Percentiles rank a stretch among this genome's conserved stretches.
Conservation (phyloP, 1,140 invertebrate species). For the Bombyx mandarina region DNA sequence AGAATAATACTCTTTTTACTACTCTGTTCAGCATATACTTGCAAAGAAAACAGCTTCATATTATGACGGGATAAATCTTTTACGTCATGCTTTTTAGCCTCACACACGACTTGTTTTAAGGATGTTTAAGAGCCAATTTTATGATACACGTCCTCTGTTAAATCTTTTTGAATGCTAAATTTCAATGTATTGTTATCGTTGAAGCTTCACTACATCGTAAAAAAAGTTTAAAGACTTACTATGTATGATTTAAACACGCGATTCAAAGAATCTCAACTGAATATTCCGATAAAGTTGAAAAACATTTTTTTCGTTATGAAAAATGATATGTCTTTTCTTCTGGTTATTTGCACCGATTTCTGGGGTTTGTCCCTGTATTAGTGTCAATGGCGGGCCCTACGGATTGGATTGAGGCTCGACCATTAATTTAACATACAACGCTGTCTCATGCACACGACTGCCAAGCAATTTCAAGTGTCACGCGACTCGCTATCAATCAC, state of each 20-base stretch:
- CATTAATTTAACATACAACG: conserved; percentile 13
- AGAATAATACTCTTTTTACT: not conserved
- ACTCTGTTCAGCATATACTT: not conserved
- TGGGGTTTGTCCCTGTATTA: too few species aligned
- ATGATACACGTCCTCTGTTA: too few species aligned
- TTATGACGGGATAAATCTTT: not conserved
- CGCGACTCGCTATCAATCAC: conserved; percentile 20
- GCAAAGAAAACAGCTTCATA: not conserved
- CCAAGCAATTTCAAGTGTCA: conserved; percentile 13
- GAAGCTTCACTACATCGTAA: too few species aligned
- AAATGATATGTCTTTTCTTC: too few species aligned
- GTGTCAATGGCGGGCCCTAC: too few species aligned
- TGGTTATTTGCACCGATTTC: too few species aligned
- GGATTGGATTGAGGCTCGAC: conserved; percentile 3
- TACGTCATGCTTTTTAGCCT: not conserved
- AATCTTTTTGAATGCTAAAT: too few species aligned
- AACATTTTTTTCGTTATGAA: not conserved
- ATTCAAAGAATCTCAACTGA: not conserved
- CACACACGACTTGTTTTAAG: too few species aligned
- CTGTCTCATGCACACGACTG: conserved; percentile 12
- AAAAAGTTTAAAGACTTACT: too few species aligned
- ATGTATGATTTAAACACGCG: too few species aligned
- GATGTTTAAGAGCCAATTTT: too few species aligned
- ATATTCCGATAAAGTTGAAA: not conserved
- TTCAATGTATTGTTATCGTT: too few species aligned